These are phyloP conservation scores for Luehdorfia chinensis DNA, from an alignment of 1,140 invertebrate genomes.

Conservation along the genomic window DNA sequence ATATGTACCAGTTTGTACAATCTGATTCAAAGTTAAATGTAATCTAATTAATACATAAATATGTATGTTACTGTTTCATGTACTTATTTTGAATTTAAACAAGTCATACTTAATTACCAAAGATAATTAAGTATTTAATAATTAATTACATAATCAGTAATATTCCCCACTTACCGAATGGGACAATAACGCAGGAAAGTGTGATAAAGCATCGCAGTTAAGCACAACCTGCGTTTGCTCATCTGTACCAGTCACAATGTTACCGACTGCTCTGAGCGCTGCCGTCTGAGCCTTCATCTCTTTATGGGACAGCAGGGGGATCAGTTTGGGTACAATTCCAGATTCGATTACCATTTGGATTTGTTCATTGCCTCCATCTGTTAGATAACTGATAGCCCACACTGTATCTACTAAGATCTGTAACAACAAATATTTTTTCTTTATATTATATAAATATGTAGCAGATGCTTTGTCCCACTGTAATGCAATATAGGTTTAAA, in stretches of 20 bases:
- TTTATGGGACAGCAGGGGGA: conserved; percentile 95
- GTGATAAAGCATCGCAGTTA: conserved; percentile 93
- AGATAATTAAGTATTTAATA: too few species aligned
- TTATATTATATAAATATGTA: conserved; percentile 1
- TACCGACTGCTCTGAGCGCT: conserved; percentile 96
- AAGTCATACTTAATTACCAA: too few species aligned
- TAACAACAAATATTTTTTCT: conserved; percentile 31
- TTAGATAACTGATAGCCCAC: conserved; percentile 99
- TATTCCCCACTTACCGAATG: conserved; percentile 82
- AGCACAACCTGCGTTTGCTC: conserved; percentile 98
- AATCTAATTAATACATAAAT: too few species aligned
- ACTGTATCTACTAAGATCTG: conserved; percentile 99
- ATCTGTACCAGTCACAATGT: conserved; percentile 99
- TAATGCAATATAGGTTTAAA: too few species aligned
- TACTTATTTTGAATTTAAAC: too few species aligned
- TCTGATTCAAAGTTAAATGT: too few species aligned
- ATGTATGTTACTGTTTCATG: too few species aligned
- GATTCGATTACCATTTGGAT: conserved; percentile 99
- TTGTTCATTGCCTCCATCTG: conserved; percentile 98
- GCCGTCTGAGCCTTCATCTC: conserved; percentile 99
- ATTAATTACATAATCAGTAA: conserved; percentile 1
- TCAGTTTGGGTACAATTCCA: conserved; percentile 94
- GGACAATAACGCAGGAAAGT: conserved; percentile 92
- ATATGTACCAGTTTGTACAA: too few species aligned
- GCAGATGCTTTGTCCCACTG: too few species aligned